Evolutionary conservation across 2,888 invertebrate genomes (phyloP).

Genomic region (Platerodrilus igneus): DNA sequence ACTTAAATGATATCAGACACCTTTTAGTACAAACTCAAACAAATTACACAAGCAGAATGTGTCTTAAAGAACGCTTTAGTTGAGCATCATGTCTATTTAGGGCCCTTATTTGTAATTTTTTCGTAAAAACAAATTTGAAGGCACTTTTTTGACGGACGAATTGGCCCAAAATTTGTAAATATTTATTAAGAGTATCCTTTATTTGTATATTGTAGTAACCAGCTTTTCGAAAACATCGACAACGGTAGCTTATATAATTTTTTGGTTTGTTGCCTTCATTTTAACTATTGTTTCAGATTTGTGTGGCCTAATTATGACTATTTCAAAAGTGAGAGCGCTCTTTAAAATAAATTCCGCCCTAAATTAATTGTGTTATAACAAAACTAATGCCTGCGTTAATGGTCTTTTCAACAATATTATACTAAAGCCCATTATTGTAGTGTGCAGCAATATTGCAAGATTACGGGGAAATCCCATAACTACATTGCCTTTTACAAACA

Average conservation of each 20-base stretch:
- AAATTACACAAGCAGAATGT: conserved; percentile 46
- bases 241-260: conserved; percentile 32
- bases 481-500: conserved; percentile 4
- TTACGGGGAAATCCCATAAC: conserved; percentile 1
- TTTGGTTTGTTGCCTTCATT: conserved; percentile 65
- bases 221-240: conserved; percentile 30
- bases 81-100: conserved; percentile 80
- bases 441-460: no score
- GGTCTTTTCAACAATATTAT: no score
- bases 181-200: no score
- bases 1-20: conserved; percentile 49
- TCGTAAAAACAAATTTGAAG: conserved; percentile 89
- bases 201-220: conserved; percentile 50
- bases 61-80: conserved; percentile 52
- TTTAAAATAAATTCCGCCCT: conserved; percentile 37
- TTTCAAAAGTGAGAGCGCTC: conserved; percentile 69
- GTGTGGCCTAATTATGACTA: conserved; percentile 64
- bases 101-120: conserved; percentile 77
- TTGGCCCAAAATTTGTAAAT: conserved; percentile 83
- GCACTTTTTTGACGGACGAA: conserved; percentile 95
- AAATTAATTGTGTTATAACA: conserved; percentile 32
- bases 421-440: no score
- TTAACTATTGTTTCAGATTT: conserved; percentile 73
- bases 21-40: conserved; percentile 48
- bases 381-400: no score